Evolutionary conservation across 2,113 vertebrate genomes (phyloP).

Genomic region (Panurus biarmicus): DNA sequence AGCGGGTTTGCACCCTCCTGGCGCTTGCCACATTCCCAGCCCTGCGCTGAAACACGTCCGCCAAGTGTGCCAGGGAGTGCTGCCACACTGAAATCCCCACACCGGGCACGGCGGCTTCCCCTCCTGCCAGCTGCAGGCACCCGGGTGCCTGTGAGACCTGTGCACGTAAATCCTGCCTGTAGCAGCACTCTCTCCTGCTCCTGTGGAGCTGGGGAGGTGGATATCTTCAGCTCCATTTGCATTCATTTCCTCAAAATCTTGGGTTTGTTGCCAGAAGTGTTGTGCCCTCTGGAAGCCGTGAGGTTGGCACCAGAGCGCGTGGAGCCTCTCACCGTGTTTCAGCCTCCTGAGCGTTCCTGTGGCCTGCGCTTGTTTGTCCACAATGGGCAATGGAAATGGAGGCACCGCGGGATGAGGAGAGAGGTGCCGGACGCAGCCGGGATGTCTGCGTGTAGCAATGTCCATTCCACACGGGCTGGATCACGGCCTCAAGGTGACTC

Average conservation of each 20-base stretch:
- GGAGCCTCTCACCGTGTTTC: fast-evolving
- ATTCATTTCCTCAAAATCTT: neutral
- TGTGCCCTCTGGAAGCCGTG: fast-evolving
- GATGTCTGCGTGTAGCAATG: fast-evolving
- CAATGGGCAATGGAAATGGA: fast-evolving
- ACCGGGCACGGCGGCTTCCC: neutral
- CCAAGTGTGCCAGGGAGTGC: fast-evolving
- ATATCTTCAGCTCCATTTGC: fast-evolving
- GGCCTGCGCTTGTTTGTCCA: neutral
- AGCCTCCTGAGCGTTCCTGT: neutral
- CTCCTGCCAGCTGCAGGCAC: fast-evolving
- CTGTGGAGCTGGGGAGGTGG: neutral
- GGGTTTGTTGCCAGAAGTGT: neutral
- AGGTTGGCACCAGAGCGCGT: neutral
- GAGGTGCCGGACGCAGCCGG: fast-evolving
- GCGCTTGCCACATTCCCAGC: neutral
- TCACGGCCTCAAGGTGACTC: fast-evolving
- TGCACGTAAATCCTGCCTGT: fast-evolving
- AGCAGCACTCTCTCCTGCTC: neutral
- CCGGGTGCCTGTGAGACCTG: neutral
- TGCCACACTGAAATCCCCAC: fast-evolving
- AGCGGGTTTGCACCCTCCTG: neutral
- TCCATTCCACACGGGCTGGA: neutral
- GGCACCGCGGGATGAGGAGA: fast-evolving
- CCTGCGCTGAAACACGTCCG: fast-evolving